Percentiles rank a stretch among this genome's conserved stretches.
These are phyloP conservation scores for Crocuta crocuta DNA, from an alignment of 2,113 vertebrate species.

Conservation along the genomic window DNA sequence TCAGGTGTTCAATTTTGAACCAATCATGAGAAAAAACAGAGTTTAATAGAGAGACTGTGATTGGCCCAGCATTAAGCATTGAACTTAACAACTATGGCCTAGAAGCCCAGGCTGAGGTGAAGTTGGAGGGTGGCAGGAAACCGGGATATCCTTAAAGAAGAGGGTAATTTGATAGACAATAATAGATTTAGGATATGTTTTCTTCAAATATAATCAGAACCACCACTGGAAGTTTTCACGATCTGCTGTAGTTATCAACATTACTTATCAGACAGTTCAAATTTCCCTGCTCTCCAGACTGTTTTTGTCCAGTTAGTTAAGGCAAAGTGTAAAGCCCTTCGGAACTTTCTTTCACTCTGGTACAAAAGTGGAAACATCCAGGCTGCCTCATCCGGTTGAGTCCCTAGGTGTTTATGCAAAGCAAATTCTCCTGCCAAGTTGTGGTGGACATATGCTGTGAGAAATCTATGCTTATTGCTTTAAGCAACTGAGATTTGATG, in stretches of 20 bases:
- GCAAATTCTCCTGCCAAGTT: not conserved
- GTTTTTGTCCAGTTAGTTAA: not conserved
- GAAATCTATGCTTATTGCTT: not conserved
- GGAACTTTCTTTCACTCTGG: not conserved
- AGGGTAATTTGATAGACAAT: not conserved
- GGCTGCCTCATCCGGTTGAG: not conserved
- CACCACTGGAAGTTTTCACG: not conserved
- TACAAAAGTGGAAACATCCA: not conserved
- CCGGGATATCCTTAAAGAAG: not conserved
- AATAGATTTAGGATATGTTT: not conserved
- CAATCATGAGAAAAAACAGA: not conserved
- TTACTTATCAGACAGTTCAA: not conserved
- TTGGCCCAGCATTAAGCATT: not conserved
- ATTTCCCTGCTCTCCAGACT: not conserved
- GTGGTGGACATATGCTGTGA: not conserved
- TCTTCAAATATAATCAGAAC: not conserved
- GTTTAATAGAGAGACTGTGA: not conserved
- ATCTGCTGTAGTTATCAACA: not conserved
- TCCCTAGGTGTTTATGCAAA: not conserved
- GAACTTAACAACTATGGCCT: not conserved
- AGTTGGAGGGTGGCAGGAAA: not conserved
- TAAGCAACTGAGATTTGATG: not conserved
- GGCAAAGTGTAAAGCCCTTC: not conserved
- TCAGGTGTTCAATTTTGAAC: not conserved
- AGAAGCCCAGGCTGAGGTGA: not conserved